phyloP scores from a whole-genome alignment of 2,888 invertebrate species.

The Microplitis deprimator region DNA sequence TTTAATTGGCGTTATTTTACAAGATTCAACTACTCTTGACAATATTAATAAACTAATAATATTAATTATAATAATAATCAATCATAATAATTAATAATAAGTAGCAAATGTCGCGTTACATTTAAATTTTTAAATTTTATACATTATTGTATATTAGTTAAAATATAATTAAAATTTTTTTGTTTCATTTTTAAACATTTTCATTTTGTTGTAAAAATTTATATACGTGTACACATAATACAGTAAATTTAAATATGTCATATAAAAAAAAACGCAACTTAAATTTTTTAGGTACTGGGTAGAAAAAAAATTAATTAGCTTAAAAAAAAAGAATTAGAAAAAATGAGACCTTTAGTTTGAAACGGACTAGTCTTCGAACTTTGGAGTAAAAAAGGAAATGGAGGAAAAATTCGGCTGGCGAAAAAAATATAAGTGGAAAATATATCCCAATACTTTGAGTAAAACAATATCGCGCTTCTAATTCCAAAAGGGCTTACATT shows the following conservation, averaged over 20 bases:
- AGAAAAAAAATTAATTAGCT: conserved; percentile 57
- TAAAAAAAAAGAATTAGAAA: conserved; percentile 33
- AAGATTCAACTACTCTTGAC: conserved; percentile 14
- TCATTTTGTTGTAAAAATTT: conserved; percentile 65
- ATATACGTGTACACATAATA: conserved; percentile 69
- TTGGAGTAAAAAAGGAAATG: conserved; percentile 51
- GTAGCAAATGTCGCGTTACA: conserved; percentile 62
- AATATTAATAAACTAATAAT: neutral
- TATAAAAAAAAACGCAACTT: conserved; percentile 63
- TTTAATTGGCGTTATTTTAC: conserved; percentile 20
- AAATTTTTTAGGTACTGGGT: conserved; percentile 66
- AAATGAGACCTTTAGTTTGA: conserved; percentile 44
- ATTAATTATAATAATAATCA: neutral
- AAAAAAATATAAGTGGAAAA: no score
- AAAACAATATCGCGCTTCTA: no score
- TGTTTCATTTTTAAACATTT: conserved; percentile 47
- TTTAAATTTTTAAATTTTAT: conserved; percentile 59
- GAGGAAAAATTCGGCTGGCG: neutral
- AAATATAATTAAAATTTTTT: conserved; percentile 59
- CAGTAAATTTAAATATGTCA: conserved; percentile 62
- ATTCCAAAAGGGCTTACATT: no score
- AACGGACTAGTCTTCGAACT: conserved; percentile 66
- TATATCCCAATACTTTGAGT: no score
- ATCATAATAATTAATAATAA: conserved; percentile 60
- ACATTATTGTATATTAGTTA: conserved; percentile 61